phyloP scores from a whole-genome alignment of 2,797 vertebrate species.

The Poecile montanus region DNA sequence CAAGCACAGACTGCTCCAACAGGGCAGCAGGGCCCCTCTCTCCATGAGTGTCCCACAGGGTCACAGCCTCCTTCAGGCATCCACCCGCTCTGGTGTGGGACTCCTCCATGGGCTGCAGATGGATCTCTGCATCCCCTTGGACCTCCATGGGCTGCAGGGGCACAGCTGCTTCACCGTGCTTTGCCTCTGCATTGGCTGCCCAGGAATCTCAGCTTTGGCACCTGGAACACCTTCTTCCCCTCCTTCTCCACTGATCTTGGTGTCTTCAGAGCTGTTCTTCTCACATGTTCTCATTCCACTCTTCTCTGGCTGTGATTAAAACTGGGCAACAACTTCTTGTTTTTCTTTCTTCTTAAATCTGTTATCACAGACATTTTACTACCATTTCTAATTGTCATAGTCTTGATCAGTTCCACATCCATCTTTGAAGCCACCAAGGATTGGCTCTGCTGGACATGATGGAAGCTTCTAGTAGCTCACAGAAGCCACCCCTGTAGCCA shows the following conservation, averaged over 20 bases:
- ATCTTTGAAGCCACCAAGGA: not conserved
- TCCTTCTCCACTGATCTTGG: not conserved
- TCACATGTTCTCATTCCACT: not conserved
- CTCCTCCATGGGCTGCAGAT: accelerated
- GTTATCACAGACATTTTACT: not conserved
- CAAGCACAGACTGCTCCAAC: not conserved
- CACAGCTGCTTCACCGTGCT: too few species aligned
- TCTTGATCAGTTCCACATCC: accelerated
- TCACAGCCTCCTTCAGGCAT: not conserved
- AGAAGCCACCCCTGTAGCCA: not conserved
- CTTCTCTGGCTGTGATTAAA: not conserved
- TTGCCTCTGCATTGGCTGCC: not conserved
- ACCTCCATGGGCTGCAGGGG: not conserved
- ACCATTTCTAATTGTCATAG: not conserved
- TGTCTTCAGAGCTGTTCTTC: not conserved
- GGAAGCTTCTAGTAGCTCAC: not conserved
- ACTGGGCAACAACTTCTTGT: not conserved
- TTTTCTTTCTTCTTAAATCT: not conserved
- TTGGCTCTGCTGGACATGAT: not conserved
- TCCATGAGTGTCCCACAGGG: too few species aligned
- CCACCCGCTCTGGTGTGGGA: too few species aligned
- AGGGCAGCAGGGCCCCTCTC: not conserved
- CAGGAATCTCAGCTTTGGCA: accelerated
- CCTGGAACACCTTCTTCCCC: accelerated
- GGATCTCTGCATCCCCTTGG: not conserved